phyloP scores from a whole-genome alignment of 1,140 invertebrate species.

The Bombus pascuorum region DNA sequence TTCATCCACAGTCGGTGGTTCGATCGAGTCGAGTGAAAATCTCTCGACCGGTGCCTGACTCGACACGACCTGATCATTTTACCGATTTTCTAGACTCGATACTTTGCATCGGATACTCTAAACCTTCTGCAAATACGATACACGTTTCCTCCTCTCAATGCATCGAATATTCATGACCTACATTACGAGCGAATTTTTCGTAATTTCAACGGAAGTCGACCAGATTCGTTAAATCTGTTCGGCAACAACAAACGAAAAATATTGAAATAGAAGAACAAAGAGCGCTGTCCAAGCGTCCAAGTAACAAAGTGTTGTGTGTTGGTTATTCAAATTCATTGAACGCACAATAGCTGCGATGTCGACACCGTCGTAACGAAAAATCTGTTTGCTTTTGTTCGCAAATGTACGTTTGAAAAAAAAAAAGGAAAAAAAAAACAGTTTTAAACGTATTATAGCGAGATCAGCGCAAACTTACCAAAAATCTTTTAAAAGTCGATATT shows the following conservation, averaged over 20 bases:
- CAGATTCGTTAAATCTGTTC: neutral
- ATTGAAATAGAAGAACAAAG: neutral
- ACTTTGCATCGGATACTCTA: too few species aligned
- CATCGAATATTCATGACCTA: neutral
- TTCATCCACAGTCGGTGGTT: too few species aligned
- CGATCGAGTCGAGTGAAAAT: too few species aligned
- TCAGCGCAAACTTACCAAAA: neutral
- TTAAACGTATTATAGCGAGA: neutral
- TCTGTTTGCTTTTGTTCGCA: neutral
- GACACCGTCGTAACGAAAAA: neutral
- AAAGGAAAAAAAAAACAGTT: neutral
- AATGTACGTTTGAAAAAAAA: too few species aligned
- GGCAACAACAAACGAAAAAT: neutral
- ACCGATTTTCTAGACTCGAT: too few species aligned
- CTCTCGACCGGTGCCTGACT: too few species aligned
- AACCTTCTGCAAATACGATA: too few species aligned
- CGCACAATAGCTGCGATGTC: neutral
- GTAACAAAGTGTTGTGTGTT: neutral
- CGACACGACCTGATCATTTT: too few species aligned
- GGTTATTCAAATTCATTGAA: conserved; percentile 13
- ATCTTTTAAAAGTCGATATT: neutral
- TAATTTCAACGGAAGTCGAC: neutral
- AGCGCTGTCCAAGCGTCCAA: neutral
- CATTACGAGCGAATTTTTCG: neutral
- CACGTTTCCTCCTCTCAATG: too few species aligned